A percentile compares a stretch with the other conserved stretches of the same genome.
phyloP scores from a whole-genome alignment of 2,113 vertebrate species.

The Cynoglossus semilaevis region DNA sequence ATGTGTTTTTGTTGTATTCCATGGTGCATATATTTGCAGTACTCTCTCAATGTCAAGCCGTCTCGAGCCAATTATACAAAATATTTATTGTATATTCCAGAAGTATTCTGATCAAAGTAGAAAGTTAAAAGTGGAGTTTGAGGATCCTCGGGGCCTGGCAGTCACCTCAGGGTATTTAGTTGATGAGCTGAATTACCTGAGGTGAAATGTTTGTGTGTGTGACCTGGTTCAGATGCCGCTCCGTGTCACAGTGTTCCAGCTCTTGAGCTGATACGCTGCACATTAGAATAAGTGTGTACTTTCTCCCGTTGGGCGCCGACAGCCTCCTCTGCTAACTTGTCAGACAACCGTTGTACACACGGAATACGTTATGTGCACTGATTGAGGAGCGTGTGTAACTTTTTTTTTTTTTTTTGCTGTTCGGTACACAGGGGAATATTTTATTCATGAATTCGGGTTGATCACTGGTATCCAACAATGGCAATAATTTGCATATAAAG shows the following conservation, averaged over 20 bases:
- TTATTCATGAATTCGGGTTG: slow-evolving; percentile 66
- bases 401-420: no score
- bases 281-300: slow-evolving; percentile 24
- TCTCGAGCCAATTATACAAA: no score
- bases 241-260: slow-evolving; percentile 12
- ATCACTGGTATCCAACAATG: slow-evolving; percentile 50
- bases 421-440: slow-evolving; percentile 34
- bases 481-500: slow-evolving; percentile 73
- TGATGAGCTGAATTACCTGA: slow-evolving; percentile 17
- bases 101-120: not conserved
- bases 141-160: not conserved
- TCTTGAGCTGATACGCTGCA: slow-evolving; percentile 24
- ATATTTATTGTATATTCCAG: not conserved
- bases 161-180: slow-evolving; percentile 13
- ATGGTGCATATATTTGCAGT: no score
- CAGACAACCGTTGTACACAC: slow-evolving; percentile 28
- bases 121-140: no score
- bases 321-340: slow-evolving; percentile 33
- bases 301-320: slow-evolving; percentile 37
- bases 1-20: no score
- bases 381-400: slow-evolving; percentile 27
- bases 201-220: slow-evolving; percentile 1
- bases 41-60: no score
- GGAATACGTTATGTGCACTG: slow-evolving; percentile 20
- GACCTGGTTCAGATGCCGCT: slow-evolving; percentile 14